Percentiles rank a stretch among this genome's conserved stretches.
phyloP scores from a whole-genome alignment of 37 sponge, comb jelly and placozoan genomes.

The Chondrosia reniformis region DNA sequence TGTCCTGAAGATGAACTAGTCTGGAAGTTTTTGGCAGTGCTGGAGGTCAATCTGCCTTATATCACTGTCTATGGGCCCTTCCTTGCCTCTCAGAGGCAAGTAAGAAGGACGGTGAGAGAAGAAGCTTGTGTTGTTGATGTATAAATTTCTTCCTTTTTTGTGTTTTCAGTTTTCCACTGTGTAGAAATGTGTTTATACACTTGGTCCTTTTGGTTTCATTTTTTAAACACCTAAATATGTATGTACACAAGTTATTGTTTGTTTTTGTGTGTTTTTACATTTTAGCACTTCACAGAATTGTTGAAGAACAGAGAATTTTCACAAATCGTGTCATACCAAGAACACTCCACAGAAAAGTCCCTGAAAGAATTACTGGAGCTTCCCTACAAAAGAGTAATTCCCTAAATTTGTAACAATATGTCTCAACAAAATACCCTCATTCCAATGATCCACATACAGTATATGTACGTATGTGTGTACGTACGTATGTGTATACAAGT shows the following conservation, averaged over 20 bases:
- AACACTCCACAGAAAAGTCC: constrained; percentile 8
- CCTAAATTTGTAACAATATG: neutral
- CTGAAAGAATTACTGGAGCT: constrained; percentile 34
- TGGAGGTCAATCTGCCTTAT: constrained; percentile 45
- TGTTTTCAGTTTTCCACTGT: neutral
- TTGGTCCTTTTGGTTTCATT: neutral
- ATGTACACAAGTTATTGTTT: neutral
- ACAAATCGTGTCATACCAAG: constrained; percentile 3
- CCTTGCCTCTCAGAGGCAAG: constrained; percentile 23
- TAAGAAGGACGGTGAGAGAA: constrained; percentile 46
- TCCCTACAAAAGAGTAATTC: constrained; percentile 58
- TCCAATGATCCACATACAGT: neutral
- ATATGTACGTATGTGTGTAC: constrained; percentile 11
- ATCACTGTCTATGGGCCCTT: constrained; percentile 59
- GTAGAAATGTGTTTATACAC: neutral
- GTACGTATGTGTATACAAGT: neutral
- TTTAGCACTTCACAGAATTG: constrained; percentile 2
- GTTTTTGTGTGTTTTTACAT: neutral
- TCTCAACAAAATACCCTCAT: constrained; percentile 17
- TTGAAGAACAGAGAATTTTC: constrained; percentile 13
- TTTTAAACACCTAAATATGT: neutral
- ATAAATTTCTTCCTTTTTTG: neutral
- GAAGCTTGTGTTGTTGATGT: neutral
- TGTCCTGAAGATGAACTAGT: constrained; percentile 33
- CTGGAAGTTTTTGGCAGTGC: constrained; percentile 25